phyloP scores from a whole-genome alignment of 2,888 invertebrate genomes.

The Dinocampus coccinellae region DNA sequence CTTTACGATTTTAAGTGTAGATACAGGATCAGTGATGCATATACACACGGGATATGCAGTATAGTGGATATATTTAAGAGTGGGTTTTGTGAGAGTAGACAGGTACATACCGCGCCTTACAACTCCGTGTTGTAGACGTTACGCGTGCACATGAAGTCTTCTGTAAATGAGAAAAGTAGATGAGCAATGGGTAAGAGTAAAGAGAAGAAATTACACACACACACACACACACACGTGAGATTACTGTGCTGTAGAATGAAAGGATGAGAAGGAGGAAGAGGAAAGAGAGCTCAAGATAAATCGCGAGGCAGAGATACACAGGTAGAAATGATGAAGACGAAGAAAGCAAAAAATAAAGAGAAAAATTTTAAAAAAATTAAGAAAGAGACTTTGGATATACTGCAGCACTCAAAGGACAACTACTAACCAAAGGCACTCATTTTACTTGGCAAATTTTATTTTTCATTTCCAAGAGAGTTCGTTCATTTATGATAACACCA shows the following conservation, averaged over 20 bases:
- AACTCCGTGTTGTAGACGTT: no score
- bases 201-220: conserved; percentile 5
- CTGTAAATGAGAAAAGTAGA: conserved; percentile 27
- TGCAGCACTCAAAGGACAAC: conserved; percentile 38
- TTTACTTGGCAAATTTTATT: conserved; percentile 40
- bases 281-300: conserved; percentile 31
- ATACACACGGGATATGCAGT: conserved; percentile 40
- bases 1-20: conserved; percentile 65
- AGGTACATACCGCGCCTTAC: conserved; percentile 40
- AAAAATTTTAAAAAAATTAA: conserved; percentile 30
- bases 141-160: no score
- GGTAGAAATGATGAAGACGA: conserved; percentile 20
- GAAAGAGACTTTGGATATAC: conserved; percentile 38
- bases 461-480: conserved; percentile 42
- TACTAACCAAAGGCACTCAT: conserved; percentile 32
- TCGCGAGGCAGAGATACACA: conserved; percentile 22
- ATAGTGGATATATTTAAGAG: conserved; percentile 36
- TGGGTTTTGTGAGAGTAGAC: conserved; percentile 35
- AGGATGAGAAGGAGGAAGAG: conserved; percentile 17
- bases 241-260: no score
- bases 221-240: conserved; percentile 23
- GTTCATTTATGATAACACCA: conserved; percentile 38
- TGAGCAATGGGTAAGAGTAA: conserved; percentile 7
- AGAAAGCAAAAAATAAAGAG: conserved; percentile 29
- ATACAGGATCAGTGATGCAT: conserved; percentile 47